Evolutionary conservation across 2,888 invertebrate species (phyloP), one percentile per base, ranked within the genome.

Genomic region (Bombylius major): DNA sequence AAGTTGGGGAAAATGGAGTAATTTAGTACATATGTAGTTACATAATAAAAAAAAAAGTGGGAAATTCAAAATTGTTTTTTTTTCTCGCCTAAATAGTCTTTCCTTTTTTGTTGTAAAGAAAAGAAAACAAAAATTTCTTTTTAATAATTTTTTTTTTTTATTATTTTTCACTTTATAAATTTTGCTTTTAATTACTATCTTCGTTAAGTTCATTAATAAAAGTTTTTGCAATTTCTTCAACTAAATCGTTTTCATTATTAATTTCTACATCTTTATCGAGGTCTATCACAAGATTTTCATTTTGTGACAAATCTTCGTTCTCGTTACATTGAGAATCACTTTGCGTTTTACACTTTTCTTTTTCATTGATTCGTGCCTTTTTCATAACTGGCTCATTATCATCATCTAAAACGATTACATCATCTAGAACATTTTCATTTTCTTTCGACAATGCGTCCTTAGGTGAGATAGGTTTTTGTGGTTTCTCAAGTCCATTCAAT

Each of bases 181-280:
- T 32, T 23, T 23, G 23, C 23, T 11, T 36, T 36, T 11, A 42
- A 11, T 42, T 39, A 56, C 49, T 56, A 48, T 51, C 51, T 53
- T 58, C 47, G 47, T 56, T 58, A 33, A 58, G 8, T 45, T 58
- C 58, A 47, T 56, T 48, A 4, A 54, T 54, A 49, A 58, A 58
- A 47, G 47, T 51, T 11, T 45, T 45, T 33, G 48, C 36, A 31
- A 53, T 50, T 23, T 48, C 39, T 11, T 51, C 33, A 13, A 56
- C 9, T 13, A 54, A 31, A 54, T 58, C 54, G n/a, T 56, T 47
- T 39, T 53, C 46, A 34, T 33, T 39, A 12, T 45, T 46, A 13
- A 7, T 9, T 36, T 14, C 13, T 4, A 13, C 4, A 5, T 11
- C 34, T n/a, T 14, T 42, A 46, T 31, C 36, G 4, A n/a, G 12